Evolutionary conservation across 2,113 vertebrate species (phyloP), one percentile per base, ranked within the genome.

Genomic region (Sphaerodactylus townsendi): DNA sequence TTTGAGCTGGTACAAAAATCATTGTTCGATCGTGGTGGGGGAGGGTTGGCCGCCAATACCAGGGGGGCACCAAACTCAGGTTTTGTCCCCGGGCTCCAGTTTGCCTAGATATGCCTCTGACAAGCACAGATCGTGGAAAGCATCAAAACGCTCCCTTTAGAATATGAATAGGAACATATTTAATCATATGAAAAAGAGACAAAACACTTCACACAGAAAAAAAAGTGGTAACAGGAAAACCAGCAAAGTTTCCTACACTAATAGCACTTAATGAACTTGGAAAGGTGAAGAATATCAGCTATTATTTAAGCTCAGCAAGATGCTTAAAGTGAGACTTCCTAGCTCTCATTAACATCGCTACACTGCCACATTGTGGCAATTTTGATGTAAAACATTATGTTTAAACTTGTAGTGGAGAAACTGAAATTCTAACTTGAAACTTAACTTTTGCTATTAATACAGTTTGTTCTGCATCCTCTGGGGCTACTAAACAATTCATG

Each of bases 341-440:
- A 33, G 68, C 21, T 76, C 25, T n/a, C 7, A 62, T n/a, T 62
- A 23, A 23, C 23, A 77, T 70, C 74, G 25, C 56, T 64, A 53
- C 30, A 62, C 75, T 84, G 83, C 76, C 83, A 79, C 25, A 68
- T 79, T 64, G 83, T 85, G 83, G 83, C 39, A 48, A 59, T 15
- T 48, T 28, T 48, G 33, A 62, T n/a, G 30, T 5, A 41, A 56
- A 68, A 68, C 30, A 68, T 15, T 10, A n/a, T 1, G 56, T 71
- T 81, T 72, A 56, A 72, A 71, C 21, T 21, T 13, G 3, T 62
- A 13, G 1, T 15, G 35, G 14, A 37, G n/a, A 1, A 44, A 44
- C 44, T 44, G 44, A 44, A 44, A 11, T 48, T 2, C 50, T 53
- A 53, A 53, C n/a, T 53, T 53, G n/a, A 30, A 75, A 28, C 44